Conservation (phyloP, 2,797 vertebrate genomes). For the Mormyrops boulengeri region DNA sequence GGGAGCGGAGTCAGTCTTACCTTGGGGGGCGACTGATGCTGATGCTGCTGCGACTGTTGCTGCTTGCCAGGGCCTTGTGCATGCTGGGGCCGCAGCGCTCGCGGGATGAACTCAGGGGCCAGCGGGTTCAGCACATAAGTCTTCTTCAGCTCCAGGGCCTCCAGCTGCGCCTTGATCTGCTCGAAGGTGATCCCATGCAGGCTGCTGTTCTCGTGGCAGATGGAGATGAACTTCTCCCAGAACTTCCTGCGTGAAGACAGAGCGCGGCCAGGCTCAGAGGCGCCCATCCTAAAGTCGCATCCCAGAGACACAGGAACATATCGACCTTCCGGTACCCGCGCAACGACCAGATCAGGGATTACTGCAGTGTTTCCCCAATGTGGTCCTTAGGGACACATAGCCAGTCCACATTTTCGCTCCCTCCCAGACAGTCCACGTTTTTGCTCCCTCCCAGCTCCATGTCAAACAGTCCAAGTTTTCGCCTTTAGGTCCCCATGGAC, state of each 20-base stretch:
- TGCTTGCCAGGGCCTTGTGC: constrained; percentile 63
- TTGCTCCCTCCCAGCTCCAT: too few species aligned
- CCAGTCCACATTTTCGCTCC: too few species aligned
- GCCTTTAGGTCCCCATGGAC: not conserved
- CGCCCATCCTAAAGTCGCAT: not conserved
- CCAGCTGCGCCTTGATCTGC: constrained; percentile 94
- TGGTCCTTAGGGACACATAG: too few species aligned
- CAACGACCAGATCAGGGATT: not conserved
- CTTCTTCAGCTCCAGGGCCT: constrained; percentile 97
- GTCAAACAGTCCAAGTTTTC: too few species aligned
- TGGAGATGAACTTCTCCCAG: constrained; percentile 96
- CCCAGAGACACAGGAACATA: not conserved
- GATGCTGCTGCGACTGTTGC: constrained; percentile 36
- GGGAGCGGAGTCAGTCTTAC: constrained; percentile 49
- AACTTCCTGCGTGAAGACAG: constrained; percentile 75
- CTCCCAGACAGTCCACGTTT: too few species aligned
- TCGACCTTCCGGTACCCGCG: not conserved
- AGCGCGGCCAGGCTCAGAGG: not conserved
- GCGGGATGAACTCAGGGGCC: constrained; percentile 95
- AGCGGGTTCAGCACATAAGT: constrained; percentile 95
- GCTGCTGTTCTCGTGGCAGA: constrained; percentile 93
- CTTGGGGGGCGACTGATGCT: constrained; percentile 91
- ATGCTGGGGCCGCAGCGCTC: constrained; percentile 83
- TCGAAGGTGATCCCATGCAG: constrained; percentile 97
- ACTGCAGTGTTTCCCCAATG: not conserved